These are phyloP conservation scores for Pelagia noctiluca DNA, from an alignment of 30 jellyfish, hydroid and myxozoan species.

Conservation along the genomic window DNA sequence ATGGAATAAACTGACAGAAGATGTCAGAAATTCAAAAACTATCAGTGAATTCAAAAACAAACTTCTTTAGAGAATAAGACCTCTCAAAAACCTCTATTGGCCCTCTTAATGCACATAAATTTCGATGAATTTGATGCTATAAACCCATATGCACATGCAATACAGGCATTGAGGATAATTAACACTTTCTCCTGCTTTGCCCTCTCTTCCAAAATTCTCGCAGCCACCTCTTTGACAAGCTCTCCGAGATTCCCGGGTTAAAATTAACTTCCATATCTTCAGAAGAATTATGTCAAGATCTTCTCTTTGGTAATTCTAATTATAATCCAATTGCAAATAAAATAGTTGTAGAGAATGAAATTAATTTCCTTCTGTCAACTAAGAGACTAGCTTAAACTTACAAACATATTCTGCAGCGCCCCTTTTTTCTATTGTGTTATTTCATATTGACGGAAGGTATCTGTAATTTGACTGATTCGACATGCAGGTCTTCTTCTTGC, in stretches of 20 bases:
- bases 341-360: not conserved
- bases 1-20: too few relatives aligned
- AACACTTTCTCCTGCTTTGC: constrained; percentile 21
- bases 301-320: not conserved
- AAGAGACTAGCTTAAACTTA: not conserved
- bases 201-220: constrained; percentile 5
- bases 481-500: too few relatives aligned
- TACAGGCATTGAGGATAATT: constrained; percentile 23
- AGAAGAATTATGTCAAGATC: not conserved
- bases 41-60: not conserved
- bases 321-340: not conserved
- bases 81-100: not conserved
- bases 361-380: not conserved
- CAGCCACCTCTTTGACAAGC: constrained; percentile 1
- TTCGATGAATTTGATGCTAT: too few relatives aligned
- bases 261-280: not conserved
- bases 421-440: not conserved
- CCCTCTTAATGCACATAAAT: too few relatives aligned
- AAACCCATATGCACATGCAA: constrained; percentile 27
- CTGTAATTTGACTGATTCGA: too few relatives aligned
- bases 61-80: not conserved
- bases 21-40: too few relatives aligned
- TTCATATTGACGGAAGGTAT: not conserved
- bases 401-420: constrained; percentile 4
- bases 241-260: constrained; percentile 25